These are phyloP conservation scores for Ondatra zibethicus DNA, from an alignment of 2,113 vertebrate species.

Conservation along the genomic window DNA sequence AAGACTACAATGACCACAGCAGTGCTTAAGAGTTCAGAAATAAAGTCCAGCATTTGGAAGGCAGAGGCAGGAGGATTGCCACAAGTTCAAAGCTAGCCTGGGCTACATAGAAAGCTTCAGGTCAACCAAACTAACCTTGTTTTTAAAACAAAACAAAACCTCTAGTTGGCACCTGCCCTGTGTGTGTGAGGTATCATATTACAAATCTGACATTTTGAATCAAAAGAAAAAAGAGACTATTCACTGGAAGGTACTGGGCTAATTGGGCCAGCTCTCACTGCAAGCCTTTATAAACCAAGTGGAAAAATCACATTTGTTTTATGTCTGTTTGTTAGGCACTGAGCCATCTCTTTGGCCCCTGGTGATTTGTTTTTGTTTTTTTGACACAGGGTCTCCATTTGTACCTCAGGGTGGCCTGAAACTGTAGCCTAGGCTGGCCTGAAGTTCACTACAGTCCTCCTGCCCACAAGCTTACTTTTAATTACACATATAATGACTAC, in stretches of 20 bases:
- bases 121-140: neutral
- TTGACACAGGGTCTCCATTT: neutral
- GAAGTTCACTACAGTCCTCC: neutral
- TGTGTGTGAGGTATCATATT: neutral
- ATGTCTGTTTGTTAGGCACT: neutral
- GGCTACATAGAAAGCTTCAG: neutral
- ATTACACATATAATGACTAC: neutral
- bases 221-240: neutral
- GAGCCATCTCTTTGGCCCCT: neutral
- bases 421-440: neutral
- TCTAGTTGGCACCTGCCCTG: neutral
- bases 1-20: neutral
- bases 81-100: neutral
- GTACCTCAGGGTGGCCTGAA: neutral
- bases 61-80: neutral
- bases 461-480: neutral
- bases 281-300: neutral
- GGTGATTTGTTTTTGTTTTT: neutral
- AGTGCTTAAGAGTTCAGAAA: neutral
- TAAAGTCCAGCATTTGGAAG: neutral
- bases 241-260: neutral
- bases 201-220: neutral
- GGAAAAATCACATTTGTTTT: neutral
- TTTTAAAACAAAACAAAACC: neutral
- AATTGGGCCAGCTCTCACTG: neutral